These are phyloP conservation scores for Coenobita brevimanus DNA, from an alignment of 1,140 invertebrate species.

Conservation along the genomic window DNA sequence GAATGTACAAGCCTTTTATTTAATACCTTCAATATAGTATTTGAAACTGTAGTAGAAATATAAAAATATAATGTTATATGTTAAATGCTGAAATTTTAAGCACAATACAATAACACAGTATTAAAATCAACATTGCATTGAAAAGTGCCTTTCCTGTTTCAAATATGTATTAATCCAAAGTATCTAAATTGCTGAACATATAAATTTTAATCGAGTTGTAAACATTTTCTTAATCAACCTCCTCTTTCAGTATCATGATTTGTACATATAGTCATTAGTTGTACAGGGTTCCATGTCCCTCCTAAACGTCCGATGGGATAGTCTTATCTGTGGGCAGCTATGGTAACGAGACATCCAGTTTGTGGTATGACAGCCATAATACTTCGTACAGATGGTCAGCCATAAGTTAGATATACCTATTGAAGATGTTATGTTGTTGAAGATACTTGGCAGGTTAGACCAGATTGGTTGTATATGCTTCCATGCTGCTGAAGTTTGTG, in stretches of 20 bases:
- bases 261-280: neutral
- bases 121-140: constrained; percentile 46
- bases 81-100: constrained; percentile 39
- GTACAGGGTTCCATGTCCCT: no score
- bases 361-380: no score
- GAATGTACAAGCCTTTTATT: constrained; percentile 30
- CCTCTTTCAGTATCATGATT: neutral
- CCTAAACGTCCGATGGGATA: neutral
- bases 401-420: no score
- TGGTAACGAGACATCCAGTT: constrained; percentile 17
- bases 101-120: constrained; percentile 46
- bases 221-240: constrained; percentile 35
- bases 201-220: constrained; percentile 40
- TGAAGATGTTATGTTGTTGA: neutral
- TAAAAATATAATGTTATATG: constrained; percentile 8
- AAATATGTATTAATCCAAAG: constrained; percentile 40
- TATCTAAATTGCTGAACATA: constrained; percentile 10
- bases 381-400: no score
- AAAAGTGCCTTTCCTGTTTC: constrained; percentile 55
- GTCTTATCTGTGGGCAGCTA: constrained; percentile 36
- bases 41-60: neutral
- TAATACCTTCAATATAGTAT: neutral
- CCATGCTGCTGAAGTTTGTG: no score
- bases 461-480: neutral
- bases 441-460: neutral